Conservation (phyloP, 1,140 invertebrate species). For the Micrasema longulum region DNA sequence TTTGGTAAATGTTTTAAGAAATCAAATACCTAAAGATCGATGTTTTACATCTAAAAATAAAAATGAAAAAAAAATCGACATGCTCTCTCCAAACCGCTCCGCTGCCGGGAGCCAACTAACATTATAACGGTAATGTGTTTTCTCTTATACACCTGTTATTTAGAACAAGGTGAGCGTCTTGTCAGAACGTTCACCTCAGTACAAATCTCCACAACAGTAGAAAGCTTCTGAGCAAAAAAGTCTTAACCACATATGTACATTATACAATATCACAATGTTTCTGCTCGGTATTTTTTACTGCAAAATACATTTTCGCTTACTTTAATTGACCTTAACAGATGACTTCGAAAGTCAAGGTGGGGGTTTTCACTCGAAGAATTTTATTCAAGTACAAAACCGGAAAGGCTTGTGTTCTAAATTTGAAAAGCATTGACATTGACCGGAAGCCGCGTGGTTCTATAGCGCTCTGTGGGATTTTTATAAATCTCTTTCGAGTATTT, state of each 20-base stretch:
- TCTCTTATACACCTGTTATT: conserved; percentile 39
- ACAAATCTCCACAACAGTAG: neutral
- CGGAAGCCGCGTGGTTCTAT: conserved; percentile 13
- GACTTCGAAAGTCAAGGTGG: conserved; percentile 32
- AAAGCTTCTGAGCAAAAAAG: neutral
- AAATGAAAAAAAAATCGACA: conserved; percentile 14
- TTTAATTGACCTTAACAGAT: neutral
- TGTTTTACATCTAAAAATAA: conserved; percentile 24
- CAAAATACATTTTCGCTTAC: neutral
- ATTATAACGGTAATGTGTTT: conserved; percentile 37
- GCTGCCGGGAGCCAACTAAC: conserved; percentile 17
- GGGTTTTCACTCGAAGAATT: conserved; percentile 27
- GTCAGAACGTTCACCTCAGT: neutral
- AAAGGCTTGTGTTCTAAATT: conserved; percentile 34
- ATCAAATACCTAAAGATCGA: no score
- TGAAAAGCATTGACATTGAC: conserved; percentile 34
- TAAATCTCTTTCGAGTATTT: neutral
- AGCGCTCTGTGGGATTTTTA: conserved; percentile 2
- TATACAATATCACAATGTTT: neutral
- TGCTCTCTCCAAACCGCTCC: neutral
- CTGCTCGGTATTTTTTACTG: neutral
- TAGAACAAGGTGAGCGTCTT: conserved; percentile 35
- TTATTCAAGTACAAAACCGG: conserved; percentile 14
- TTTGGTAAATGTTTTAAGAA: no score
- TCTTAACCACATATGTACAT: no score